A percentile compares a stretch with the other conserved stretches of the same genome.
Conservation (phyloP, 2,888 invertebrate species). For the Acrocera orbiculus region DNA sequence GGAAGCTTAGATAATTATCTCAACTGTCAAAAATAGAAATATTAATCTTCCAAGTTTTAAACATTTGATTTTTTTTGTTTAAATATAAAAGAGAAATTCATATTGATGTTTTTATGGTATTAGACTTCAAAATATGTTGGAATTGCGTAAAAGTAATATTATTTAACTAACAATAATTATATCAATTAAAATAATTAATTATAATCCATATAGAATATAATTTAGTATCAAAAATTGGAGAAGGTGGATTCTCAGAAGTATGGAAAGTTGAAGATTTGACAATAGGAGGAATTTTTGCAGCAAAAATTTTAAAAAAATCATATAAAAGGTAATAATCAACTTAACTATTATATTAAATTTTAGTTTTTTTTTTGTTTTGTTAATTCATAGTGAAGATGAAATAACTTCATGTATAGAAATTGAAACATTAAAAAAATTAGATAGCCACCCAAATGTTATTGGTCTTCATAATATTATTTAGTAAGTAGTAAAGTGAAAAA, state of each 20-base stretch:
- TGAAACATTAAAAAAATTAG: constrained; percentile 40
- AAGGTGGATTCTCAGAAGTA: constrained; percentile 52
- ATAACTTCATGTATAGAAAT: constrained; percentile 39
- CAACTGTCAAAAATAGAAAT: no score
- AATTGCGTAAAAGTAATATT: no score
- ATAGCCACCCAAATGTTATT: constrained; percentile 42
- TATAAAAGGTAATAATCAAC: constrained; percentile 35
- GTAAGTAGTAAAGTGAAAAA: no score
- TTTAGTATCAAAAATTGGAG: constrained; percentile 45
- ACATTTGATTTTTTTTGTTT: no score
- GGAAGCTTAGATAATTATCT: no score
- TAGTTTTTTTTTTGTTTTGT: neutral
- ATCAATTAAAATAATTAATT: no score
- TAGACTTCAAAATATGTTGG: no score
- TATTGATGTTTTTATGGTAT: no score
- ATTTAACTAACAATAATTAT: no score
- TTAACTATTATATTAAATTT: neutral
- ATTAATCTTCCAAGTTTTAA: no score
- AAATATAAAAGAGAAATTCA: no score
- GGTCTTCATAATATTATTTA: constrained; percentile 43
- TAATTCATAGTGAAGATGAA: constrained; percentile 27
- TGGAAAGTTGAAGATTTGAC: constrained; percentile 42
- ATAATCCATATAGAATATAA: constrained; percentile 38
- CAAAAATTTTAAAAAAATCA: constrained; percentile 42
- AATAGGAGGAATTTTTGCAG: constrained; percentile 39